phyloP scores from a whole-genome alignment of 2,888 invertebrate species.

The Drosophila siamana region DNA sequence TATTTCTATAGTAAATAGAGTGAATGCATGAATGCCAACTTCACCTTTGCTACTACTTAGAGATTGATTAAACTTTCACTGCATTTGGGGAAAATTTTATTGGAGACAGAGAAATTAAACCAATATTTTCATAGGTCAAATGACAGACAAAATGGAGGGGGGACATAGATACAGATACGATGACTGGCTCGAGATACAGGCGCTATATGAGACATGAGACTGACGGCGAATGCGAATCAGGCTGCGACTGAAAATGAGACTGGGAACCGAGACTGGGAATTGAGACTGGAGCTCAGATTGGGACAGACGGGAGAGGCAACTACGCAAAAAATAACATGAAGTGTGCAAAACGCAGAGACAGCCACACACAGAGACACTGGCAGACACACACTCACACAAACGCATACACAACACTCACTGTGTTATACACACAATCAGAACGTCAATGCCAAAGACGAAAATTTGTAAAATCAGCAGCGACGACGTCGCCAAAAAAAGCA shows the following conservation, averaged over 20 bases:
- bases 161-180: conserved; percentile 41
- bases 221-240: conserved; percentile 14
- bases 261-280: conserved; percentile 25
- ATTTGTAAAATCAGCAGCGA: conserved; percentile 76
- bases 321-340: conserved; percentile 74
- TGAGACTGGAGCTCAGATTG: conserved; percentile 37
- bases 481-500: conserved; percentile 22
- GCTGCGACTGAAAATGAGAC: conserved; percentile 4
- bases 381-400: conserved; percentile 36
- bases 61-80: conserved; percentile 64
- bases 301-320: conserved; percentile 75
- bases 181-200: conserved; percentile 7
- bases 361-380: conserved; percentile 39
- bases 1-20: conserved; percentile 1
- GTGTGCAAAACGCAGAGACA: conserved; percentile 66
- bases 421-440: conserved; percentile 34
- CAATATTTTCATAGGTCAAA: conserved; percentile 77
- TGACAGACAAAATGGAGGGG: conserved; percentile 65
- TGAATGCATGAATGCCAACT: conserved; percentile 5
- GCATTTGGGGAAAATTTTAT: conserved; percentile 37
- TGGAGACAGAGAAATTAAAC: conserved; percentile 45
- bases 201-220: conserved; percentile 16
- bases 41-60: conserved; percentile 22
- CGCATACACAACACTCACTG: conserved; percentile 14
- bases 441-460: conserved; percentile 67